Base-by-base conservation (phyloP, 2,888 invertebrate genomes). In the Caenorhabditis plicata region DNA sequence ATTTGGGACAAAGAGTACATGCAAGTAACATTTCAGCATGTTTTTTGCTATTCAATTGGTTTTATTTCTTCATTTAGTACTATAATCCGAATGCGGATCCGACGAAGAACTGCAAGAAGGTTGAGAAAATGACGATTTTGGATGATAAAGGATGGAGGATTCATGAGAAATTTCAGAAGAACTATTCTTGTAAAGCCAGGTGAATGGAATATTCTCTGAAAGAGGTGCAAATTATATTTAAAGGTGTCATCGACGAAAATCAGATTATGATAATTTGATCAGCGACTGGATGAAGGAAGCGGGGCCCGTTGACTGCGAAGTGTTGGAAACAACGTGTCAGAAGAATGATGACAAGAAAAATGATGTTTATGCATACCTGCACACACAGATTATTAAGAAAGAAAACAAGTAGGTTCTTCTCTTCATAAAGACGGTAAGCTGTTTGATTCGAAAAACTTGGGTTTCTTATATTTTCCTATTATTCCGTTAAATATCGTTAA, bases 1-100 rank as follows among this genome's bases (percentile, higher is more conserved):
- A 54, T 62, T 13, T 65, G 65, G 65, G 61, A 65, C 33, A 55
- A 61, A 3, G 48, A 61, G 13, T 36, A 62, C 1, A 32, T 65
- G 3, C 50, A 41, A n/a, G n/a, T n/a, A n/a, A n/a, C n/a, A n/a
- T n/a, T n/a, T n/a, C n/a, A 5, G 65, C 58, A 25, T n/a, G n/a
- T n/a, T n/a, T n/a, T n/a, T n/a, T n/a, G n/a, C n/a, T n/a, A n/a
- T n/a, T n/a, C n/a, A n/a, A n/a, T n/a, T n/a, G n/a, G n/a, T n/a
- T 41, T 25, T 20, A 5, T 22, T 23, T 26, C 15, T 29, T 15
- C 2, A 39, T 52, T 26, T 25, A 60, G 60, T 60, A 48, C n/a
- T 23, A 53, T 2, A 47, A 53, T 9, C 60, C 60, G 4, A 39
- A 60, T 26, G 32, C 8, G n/a, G 19, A 53, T 23, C 60, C 60